These are phyloP conservation scores for Cydia amplana DNA, from an alignment of 1,140 invertebrate species.

Conservation along the genomic window DNA sequence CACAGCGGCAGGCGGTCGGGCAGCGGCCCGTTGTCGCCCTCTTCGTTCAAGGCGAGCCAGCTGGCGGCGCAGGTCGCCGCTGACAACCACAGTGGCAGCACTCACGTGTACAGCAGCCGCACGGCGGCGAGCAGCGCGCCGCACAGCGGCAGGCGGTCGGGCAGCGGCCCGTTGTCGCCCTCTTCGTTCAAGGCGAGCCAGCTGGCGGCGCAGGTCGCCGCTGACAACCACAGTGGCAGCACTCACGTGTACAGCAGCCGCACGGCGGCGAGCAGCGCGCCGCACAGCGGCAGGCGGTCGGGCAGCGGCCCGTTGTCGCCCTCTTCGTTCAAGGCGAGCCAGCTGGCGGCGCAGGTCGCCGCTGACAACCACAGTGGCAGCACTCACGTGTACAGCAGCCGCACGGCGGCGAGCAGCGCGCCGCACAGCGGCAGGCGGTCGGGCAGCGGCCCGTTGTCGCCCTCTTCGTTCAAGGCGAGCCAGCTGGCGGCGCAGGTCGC, in stretches of 20 bases:
- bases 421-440: slow-evolving; percentile 62
- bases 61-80: slow-evolving; percentile 62
- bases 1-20: slow-evolving; percentile 62
- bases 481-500: slow-evolving; percentile 65
- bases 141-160: slow-evolving; percentile 61
- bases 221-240: slow-evolving; percentile 60
- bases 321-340: slow-evolving; percentile 59
- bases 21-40: slow-evolving; percentile 44
- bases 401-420: slow-evolving; percentile 60
- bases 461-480: slow-evolving; percentile 56
- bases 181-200: slow-evolving; percentile 63
- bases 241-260: slow-evolving; percentile 65
- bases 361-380: slow-evolving; percentile 60
- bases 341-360: slow-evolving; percentile 62
- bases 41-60: slow-evolving; percentile 62
- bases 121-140: slow-evolving; percentile 59
- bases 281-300: slow-evolving; percentile 61
- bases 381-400: slow-evolving; percentile 65
- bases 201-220: slow-evolving; percentile 60
- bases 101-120: slow-evolving; percentile 65
- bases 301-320: slow-evolving; percentile 46
- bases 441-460: slow-evolving; percentile 45
- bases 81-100: slow-evolving; percentile 57
- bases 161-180: slow-evolving; percentile 43
- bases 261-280: slow-evolving; percentile 59